These are phyloP conservation scores for Dryobotodes eremita DNA, from an alignment of 2,888 invertebrate species.

Conservation along the genomic window DNA sequence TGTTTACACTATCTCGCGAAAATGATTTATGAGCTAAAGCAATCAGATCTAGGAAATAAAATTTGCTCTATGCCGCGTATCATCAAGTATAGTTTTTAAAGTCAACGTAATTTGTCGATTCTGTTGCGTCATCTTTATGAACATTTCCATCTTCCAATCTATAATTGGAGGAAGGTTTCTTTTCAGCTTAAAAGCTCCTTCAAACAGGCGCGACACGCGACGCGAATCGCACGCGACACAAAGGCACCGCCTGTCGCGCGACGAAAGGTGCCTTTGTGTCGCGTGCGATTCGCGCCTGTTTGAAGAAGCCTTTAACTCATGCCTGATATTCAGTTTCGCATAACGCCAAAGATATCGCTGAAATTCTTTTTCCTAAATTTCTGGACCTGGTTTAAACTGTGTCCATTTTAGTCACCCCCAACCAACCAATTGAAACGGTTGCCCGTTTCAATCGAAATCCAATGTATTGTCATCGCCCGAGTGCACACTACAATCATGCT, in stretches of 20 bases:
- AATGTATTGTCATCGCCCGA: background rate
- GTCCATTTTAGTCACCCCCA: background rate
- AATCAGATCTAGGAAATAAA: constrained; percentile 45
- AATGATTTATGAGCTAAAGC: constrained; percentile 36
- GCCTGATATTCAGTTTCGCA: background rate
- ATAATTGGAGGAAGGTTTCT: background rate
- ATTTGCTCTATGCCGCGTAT: background rate
- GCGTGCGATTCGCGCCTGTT: no score
- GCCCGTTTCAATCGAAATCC: background rate
- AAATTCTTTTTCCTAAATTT: background rate
- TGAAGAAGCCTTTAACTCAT: background rate
- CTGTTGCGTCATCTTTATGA: background rate
- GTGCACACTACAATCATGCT: background rate
- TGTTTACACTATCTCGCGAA: constrained; percentile 48
- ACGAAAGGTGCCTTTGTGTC: no score
- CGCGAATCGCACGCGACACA: no score
- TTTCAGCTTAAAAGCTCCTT: background rate
- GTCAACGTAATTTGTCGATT: background rate
- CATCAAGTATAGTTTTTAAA: background rate
- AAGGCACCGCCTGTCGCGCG: no score
- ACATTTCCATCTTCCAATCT: background rate
- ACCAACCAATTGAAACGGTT: no score
- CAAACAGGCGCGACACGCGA: no score
- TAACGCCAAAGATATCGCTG: background rate
- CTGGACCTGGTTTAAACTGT: background rate